Evolutionary conservation across 2,888 invertebrate genomes (phyloP), one percentile per base, ranked within the genome.

Genomic region (Epinotia nisella): DNA sequence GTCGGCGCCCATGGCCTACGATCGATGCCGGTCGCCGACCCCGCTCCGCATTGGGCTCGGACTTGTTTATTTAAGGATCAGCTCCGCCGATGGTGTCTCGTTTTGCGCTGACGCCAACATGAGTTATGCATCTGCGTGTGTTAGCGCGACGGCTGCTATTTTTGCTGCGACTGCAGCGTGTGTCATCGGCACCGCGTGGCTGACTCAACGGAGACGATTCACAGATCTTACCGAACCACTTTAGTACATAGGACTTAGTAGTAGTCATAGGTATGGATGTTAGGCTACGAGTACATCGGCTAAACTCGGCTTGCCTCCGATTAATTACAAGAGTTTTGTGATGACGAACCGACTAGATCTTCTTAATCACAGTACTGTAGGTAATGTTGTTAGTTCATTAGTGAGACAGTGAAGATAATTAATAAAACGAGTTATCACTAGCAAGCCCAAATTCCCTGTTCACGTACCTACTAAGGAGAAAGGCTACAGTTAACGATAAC

Each of bases 1-100:
- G 21, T 41, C 9, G 58, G 15, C 65, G 65, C 39, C 65, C 65
- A 53, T 65, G 65, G 65, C 51, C 64, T 29, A 39, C 21, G 58
- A 71, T 66, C 71, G 71, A 66, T 59, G 58, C 58, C 71, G 71
- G 71, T 71, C 71, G 65, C 41, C 53, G 71, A 71, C 71, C 71
- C 71, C 59, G 29, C 70, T 21, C 45, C 70, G 61, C 70, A 24
- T 49, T 21, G 64, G 51, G 59, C 71, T 66, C 51, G 51, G 59
- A 65, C 59, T 53, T 53, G 71, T 71, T 71, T 71, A 71, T 71
- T 71, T 71, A 51, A 71, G 49, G 71, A 49, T 45, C 19, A 45
- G 45, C 68, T 68, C 51, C 51, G 13, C 19, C 58, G n/a, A 10
- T 17, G 69, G 49, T 39, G 70, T 55, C 65, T 71, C 58, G 58